Conservation (phyloP, 2,888 invertebrate species). For the Drosophila mimica region DNA sequence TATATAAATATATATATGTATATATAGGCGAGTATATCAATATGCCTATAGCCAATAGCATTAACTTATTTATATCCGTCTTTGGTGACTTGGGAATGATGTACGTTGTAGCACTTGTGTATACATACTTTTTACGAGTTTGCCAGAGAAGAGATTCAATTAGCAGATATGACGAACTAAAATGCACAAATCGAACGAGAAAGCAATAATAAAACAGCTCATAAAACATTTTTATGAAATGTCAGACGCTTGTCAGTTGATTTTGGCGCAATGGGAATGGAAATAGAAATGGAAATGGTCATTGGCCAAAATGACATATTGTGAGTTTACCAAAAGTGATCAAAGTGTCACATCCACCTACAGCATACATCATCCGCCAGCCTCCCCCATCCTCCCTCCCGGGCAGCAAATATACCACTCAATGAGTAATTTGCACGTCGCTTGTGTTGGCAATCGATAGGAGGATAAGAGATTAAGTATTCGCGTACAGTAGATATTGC, state of each 20-base stretch:
- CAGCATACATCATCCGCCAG: not conserved
- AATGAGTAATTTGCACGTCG: conserved; percentile 47
- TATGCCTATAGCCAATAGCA: not conserved
- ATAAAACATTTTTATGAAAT: conserved; percentile 58
- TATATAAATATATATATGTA: not conserved
- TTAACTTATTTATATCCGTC: conserved; percentile 15
- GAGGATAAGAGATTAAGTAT: conserved; percentile 36
- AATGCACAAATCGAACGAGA: conserved; percentile 28
- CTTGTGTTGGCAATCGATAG: conserved; percentile 16
- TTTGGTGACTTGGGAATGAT: conserved; percentile 12
- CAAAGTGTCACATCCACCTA: conserved; percentile 13
- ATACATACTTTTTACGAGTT: conserved; percentile 19
- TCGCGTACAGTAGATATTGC: conserved; percentile 12
- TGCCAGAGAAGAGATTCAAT: conserved; percentile 54
- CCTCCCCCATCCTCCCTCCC: no score
- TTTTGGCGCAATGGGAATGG: conserved; percentile 26
- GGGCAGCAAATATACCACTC: not conserved
- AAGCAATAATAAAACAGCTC: conserved; percentile 10
- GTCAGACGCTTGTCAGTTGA: conserved; percentile 41
- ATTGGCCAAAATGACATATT: conserved; percentile 54
- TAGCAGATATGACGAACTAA: conserved; percentile 53
- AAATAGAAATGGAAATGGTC: conserved; percentile 50
- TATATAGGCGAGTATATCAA: not conserved
- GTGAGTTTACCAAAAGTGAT: conserved; percentile 22
- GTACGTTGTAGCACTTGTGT: conserved; percentile 25